A percentile compares a stretch with the other conserved stretches of the same genome.
These are phyloP conservation scores for Lepidonotus clava DNA, from an alignment of 2,888 invertebrate genomes.

Conservation along the genomic window DNA sequence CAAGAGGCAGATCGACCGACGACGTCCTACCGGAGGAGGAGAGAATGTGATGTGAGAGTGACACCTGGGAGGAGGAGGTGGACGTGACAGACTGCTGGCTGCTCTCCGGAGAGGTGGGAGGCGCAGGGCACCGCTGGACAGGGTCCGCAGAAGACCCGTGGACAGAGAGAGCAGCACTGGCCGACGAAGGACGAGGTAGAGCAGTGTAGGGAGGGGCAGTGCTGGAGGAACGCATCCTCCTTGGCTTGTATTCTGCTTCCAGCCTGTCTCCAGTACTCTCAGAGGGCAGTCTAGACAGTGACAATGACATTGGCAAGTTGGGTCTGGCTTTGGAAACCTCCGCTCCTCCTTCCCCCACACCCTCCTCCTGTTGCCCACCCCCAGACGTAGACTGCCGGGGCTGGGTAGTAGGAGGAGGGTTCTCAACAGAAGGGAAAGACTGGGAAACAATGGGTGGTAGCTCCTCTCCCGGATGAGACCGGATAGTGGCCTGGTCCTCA, in stretches of 20 bases:
- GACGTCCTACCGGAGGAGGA: background rate
- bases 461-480: too few species aligned
- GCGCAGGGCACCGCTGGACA: background rate
- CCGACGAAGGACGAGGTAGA: background rate
- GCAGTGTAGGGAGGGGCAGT: conserved; percentile 25
- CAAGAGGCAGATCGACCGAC: conserved; percentile 25
- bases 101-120: conserved; percentile 29
- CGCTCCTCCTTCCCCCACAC: background rate
- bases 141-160: background rate
- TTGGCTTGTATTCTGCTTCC: background rate
- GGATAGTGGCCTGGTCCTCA: too few species aligned
- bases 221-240: background rate
- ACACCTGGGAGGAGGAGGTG: conserved; percentile 35
- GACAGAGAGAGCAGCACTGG: background rate
- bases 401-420: too few species aligned
- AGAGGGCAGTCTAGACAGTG: conserved; percentile 21
- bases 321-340: background rate
- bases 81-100: conserved; percentile 25
- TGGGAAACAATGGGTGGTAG: too few species aligned
- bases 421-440: too few species aligned
- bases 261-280: background rate
- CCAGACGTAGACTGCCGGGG: background rate
- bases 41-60: background rate
- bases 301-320: conserved; percentile 36
- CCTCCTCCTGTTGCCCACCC: background rate